Percentiles rank a stretch among this genome's conserved stretches.
Conservation (phyloP, 2,797 vertebrate species). For the Rhinoraja longicauda region DNA sequence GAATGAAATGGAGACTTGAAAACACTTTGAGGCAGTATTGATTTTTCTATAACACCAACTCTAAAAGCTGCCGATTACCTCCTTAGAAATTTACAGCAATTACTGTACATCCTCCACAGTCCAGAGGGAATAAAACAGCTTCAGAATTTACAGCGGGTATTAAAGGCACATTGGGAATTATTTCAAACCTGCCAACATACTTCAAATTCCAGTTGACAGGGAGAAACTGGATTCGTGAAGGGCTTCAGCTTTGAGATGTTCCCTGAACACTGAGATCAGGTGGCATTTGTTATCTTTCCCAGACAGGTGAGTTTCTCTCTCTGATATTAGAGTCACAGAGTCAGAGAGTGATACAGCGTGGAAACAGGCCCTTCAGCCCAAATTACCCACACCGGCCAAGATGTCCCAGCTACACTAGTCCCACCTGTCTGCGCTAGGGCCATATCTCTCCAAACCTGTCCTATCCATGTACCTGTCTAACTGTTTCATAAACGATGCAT, state of each 20-base stretch:
- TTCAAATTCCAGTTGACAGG: not conserved
- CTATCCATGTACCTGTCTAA: too few species aligned
- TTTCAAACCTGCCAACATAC: not conserved
- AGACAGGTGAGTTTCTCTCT: not conserved
- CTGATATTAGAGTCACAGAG: not conserved
- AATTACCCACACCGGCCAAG: too few species aligned
- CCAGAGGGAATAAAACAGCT: not conserved
- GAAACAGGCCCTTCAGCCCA: too few species aligned
- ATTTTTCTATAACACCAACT: slow-evolving; percentile 18
- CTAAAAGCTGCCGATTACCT: not conserved
- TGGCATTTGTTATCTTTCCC: not conserved
- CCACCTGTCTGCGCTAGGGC: too few species aligned
- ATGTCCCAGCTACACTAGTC: too few species aligned
- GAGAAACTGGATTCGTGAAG: not conserved
- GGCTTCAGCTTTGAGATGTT: not conserved
- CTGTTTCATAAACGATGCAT: too few species aligned
- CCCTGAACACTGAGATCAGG: not conserved
- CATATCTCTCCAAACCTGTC: too few species aligned
- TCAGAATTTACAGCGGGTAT: not conserved
- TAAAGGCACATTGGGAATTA: not conserved
- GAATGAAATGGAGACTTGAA: slow-evolving; percentile 29
- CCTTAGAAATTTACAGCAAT: not conserved
- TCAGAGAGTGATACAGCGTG: too few species aligned
- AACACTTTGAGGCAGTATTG: slow-evolving; percentile 4
- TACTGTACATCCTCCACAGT: not conserved